phyloP scores from a whole-genome alignment of 1,140 invertebrate genomes.

The Zaprionus tsacasi region DNA sequence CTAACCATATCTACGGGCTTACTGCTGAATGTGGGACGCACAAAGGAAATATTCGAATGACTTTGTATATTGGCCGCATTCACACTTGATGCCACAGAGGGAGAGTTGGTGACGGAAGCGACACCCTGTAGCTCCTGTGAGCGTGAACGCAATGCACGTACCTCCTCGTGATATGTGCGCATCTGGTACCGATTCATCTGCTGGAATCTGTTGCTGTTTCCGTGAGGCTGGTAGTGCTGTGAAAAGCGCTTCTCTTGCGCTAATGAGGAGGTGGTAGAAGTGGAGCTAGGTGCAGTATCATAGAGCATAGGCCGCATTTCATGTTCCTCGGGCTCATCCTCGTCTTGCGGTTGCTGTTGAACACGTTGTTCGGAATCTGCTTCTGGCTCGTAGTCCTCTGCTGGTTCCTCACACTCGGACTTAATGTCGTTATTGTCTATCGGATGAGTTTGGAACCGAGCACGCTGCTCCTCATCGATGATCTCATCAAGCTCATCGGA shows the following conservation, averaged over 20 bases:
- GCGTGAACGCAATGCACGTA: conserved; percentile 59
- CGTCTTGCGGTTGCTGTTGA: conserved; percentile 27
- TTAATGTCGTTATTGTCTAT: conserved; percentile 78
- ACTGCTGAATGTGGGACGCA: conserved; percentile 72
- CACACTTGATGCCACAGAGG: conserved; percentile 17
- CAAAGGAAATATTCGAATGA: conserved; percentile 75
- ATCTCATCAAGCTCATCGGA: conserved; percentile 72
- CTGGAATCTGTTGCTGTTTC: conserved; percentile 44
- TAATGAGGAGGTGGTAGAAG: conserved; percentile 27
- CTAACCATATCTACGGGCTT: conserved; percentile 75
- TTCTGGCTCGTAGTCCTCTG: conserved; percentile 67
- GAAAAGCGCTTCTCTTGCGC: conserved; percentile 51
- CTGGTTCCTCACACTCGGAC: conserved; percentile 76
- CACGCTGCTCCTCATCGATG: conserved; percentile 66
- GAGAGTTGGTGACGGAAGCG: conserved; percentile 1
- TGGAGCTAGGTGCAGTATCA: conserved; percentile 54
- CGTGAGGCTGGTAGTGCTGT: conserved; percentile 53
- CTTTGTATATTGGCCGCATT: conserved; percentile 26
- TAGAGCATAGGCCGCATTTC: conserved; percentile 49
- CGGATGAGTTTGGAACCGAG: conserved; percentile 51
- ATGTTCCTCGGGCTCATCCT: conserved; percentile 51
- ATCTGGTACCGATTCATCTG: conserved; percentile 64
- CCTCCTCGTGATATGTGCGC: conserved; percentile 66
- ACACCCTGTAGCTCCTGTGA: conserved; percentile 61
- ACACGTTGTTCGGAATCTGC: conserved; percentile 39